Base-by-base conservation (phyloP, 2,113 vertebrate species). In the Hypanus sabinus region DNA sequence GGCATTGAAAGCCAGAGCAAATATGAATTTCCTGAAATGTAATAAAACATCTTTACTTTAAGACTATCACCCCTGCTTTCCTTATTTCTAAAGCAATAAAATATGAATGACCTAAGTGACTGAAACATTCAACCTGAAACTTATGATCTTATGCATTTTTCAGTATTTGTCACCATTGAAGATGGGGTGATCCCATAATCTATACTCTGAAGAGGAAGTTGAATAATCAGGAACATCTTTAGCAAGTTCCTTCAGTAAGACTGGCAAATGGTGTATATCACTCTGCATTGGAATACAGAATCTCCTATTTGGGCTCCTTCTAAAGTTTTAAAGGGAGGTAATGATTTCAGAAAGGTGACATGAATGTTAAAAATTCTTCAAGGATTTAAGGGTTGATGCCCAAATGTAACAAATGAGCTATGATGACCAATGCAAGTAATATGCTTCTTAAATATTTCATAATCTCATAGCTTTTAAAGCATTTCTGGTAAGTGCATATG, bases 381-480 rank as follows among this genome's bases (percentile, higher is more conserved):
- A 65, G 70, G 11, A 93, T 10, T 14, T 93, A 38, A 46, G 20
- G 9, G 12, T 87, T 73, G 33, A 46, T 93, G 91, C 12, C 22
- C 36, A 73, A 10, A 20, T 24, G 91, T 24, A 93, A 46, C 70
- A 46, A 93, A 71, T 38, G 36, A 93, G 10, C 22, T 71, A 24
- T 73, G 73, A 11, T 75, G 14, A 93, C 68, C 20, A 0, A 75
- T 38, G 55, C 14, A 93, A 14, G 36, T 30, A 93, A 93, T 73
- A 33, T 38, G 9, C 36, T 93, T 71, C 68, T 75, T 93, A 46
- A 93, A 93, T 93, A 93, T 93, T 93, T 93, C 46, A 93, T 71
- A 55, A 93, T 75, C 20, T 30, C 5, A 14, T 9, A 55, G 91
- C 10, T 24, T 46, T 5, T 93, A 71, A 93, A 75, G 91, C 68